Conservation (phyloP, 2,113 vertebrate genomes). For the Azemiops feae region DNA sequence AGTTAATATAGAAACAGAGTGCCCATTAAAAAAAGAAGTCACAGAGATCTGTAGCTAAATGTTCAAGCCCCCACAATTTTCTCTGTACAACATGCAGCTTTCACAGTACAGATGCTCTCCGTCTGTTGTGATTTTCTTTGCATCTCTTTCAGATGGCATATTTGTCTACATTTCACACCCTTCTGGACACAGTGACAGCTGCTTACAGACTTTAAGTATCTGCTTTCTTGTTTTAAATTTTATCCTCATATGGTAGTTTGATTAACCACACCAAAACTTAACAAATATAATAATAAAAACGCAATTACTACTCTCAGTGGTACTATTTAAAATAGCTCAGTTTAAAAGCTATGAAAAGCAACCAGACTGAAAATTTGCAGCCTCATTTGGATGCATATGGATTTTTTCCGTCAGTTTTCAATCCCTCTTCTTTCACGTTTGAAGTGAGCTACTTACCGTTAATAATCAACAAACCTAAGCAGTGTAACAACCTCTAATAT, state of each 20-base stretch:
- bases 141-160: slow-evolving; percentile 58
- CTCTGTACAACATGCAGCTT: slow-evolving; percentile 46
- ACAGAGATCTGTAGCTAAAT: slow-evolving; percentile 16
- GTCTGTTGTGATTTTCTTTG: slow-evolving; percentile 55
- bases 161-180: slow-evolving; percentile 54
- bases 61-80: slow-evolving; percentile 25
- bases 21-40: slow-evolving; percentile 21
- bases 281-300: slow-evolving; percentile 32
- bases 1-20: slow-evolving; percentile 45
- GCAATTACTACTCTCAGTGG: slow-evolving; percentile 25
- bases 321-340: slow-evolving; percentile 7
- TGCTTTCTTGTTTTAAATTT: slow-evolving; percentile 54
- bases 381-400: background rate
- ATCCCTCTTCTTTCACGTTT: background rate
- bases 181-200: slow-evolving; percentile 53
- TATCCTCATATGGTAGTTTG: slow-evolving; percentile 20
- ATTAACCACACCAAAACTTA: slow-evolving; percentile 41
- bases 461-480: background rate
- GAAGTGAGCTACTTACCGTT: background rate
- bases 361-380: slow-evolving; percentile 13
- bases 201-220: slow-evolving; percentile 59
- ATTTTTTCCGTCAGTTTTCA: background rate
- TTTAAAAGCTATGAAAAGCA: slow-evolving; percentile 41
- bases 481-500: background rate
- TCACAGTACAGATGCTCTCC: slow-evolving; percentile 62